phyloP scores from a whole-genome alignment of 2,888 invertebrate species.

The Taenaris catops region DNA sequence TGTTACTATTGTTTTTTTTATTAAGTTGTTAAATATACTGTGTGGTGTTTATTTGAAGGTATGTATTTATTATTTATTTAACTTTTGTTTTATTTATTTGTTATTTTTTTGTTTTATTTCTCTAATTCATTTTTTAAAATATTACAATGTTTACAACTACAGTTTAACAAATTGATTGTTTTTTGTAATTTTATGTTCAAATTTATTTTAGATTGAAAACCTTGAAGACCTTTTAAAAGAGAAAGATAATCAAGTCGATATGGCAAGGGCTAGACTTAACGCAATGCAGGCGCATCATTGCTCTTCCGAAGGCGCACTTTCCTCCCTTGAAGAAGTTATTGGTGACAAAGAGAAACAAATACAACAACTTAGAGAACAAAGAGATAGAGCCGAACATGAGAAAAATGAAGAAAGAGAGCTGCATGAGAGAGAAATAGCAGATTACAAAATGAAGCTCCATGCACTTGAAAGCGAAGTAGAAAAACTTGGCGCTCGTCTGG shows the following conservation, averaged over 20 bases:
- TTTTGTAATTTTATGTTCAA: background rate
- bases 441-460: conserved; percentile 96
- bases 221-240: conserved; percentile 98
- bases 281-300: conserved; percentile 98
- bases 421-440: conserved; percentile 95
- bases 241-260: conserved; percentile 98
- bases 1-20: background rate
- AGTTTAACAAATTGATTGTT: conserved; percentile 8
- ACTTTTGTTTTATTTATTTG: background rate
- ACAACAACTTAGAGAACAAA: conserved; percentile 94
- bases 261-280: conserved; percentile 93
- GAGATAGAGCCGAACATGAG: conserved; percentile 97
- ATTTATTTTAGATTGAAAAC: conserved; percentile 93
- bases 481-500: conserved; percentile 91
- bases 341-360: conserved; percentile 99
- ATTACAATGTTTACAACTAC: conserved; percentile 20
- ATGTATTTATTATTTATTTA: background rate
- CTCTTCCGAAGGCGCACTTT: conserved; percentile 94
- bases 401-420: conserved; percentile 97
- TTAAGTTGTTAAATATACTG: background rate
- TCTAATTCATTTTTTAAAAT: conserved; percentile 14
- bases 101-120: conserved; percentile 19
- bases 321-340: conserved; percentile 96
- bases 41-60: background rate
- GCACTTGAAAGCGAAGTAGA: conserved; percentile 95